phyloP scores from a whole-genome alignment of 2,797 vertebrate genomes.

The Todus mexicanus region DNA sequence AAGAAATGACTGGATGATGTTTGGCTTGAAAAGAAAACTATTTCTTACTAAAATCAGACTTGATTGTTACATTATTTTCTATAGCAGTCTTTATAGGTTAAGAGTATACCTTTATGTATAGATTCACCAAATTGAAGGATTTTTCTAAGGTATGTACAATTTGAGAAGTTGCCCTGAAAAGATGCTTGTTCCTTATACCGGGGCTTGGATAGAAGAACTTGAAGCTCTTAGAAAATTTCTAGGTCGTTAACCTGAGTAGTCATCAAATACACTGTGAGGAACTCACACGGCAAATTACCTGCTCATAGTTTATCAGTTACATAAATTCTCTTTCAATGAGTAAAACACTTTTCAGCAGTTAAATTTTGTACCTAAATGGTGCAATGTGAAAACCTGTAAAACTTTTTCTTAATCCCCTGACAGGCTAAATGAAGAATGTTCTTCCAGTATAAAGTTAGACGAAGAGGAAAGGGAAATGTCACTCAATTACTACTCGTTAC shows the following conservation, averaged over 20 bases:
- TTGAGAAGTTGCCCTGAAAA: not conserved
- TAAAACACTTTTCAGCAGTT: not conserved
- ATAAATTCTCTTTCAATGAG: not conserved
- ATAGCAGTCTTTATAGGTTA: not conserved
- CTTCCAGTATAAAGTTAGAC: not conserved
- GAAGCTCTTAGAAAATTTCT: not conserved
- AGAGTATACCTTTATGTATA: slow-evolving; percentile 4
- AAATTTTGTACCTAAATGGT: not conserved
- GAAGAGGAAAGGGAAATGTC: not conserved
- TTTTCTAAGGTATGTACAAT: not conserved
- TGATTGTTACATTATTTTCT: slow-evolving; percentile 41
- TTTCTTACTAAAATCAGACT: slow-evolving; percentile 30
- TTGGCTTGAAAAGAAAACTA: slow-evolving; percentile 13
- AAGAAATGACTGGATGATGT: not conserved
- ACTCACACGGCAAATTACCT: not conserved
- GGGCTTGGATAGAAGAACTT: not conserved
- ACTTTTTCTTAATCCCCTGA: not conserved
- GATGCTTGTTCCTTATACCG: not conserved
- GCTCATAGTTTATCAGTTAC: not conserved
- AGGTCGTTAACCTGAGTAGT: not conserved
- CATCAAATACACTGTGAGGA: not conserved
- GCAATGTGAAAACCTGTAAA: not conserved
- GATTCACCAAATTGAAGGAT: not conserved
- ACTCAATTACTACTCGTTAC: not conserved
- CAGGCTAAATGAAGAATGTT: not conserved